A percentile compares a stretch with the other conserved stretches of the same genome.
phyloP scores from a whole-genome alignment of 2,113 vertebrate species.

The Hyaena hyaena region DNA sequence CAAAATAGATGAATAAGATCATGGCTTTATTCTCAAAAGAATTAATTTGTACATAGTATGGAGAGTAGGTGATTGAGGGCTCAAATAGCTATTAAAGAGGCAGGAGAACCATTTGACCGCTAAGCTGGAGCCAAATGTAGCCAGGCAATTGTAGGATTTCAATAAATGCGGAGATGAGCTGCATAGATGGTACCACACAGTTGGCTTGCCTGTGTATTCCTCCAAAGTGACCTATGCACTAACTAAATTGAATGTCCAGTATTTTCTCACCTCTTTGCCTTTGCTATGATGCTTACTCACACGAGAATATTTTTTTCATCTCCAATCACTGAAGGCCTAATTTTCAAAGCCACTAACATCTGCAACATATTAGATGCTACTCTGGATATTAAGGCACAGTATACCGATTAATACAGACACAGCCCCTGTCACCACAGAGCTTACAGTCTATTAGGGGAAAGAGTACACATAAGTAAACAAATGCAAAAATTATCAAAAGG shows the following conservation, averaged over 20 bases:
- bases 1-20: background rate
- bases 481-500: conserved; percentile 1
- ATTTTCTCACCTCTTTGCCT: background rate
- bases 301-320: background rate
- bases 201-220: background rate
- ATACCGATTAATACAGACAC: background rate
- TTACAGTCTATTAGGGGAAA: background rate
- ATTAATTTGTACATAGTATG: background rate
- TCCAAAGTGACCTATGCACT: background rate
- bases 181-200: background rate
- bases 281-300: background rate
- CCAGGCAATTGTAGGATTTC: background rate
- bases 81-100: background rate
- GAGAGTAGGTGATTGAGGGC: background rate
- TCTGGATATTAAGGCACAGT: background rate
- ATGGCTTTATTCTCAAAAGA: conserved; percentile 2
- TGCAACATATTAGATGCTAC: background rate
- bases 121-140: background rate
- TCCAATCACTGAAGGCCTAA: background rate
- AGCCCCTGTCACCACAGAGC: background rate
- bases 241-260: background rate
- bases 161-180: background rate
- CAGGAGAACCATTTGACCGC: background rate
- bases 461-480: background rate
- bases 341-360: background rate